phyloP scores from a whole-genome alignment of 30 jellyfish, hydroid and myxozoan genomes.

The Cassiopea andromeda region DNA sequence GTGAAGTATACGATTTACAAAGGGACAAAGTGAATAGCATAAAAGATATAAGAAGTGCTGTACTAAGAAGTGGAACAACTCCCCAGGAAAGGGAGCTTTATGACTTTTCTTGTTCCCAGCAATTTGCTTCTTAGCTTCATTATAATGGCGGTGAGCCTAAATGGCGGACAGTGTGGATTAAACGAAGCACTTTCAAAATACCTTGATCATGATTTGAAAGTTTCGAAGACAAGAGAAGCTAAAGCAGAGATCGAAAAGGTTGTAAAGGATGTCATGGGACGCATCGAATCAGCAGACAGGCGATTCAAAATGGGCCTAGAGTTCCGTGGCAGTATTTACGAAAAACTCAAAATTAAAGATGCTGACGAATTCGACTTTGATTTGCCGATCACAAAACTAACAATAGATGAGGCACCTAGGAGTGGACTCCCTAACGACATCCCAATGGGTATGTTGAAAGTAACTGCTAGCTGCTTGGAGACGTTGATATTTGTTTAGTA shows the following conservation, averaged over 20 bases:
- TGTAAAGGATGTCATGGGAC: slow-evolving; percentile 22
- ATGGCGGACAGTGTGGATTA: neutral
- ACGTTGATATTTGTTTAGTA: too few relatives aligned
- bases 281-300: slow-evolving; percentile 42
- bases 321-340: slow-evolving; percentile 69
- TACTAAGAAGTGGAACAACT: too few relatives aligned
- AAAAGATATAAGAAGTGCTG: too few relatives aligned
- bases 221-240: slow-evolving; percentile 10
- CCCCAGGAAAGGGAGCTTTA: neutral
- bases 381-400: slow-evolving; percentile 37
- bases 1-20: too few relatives aligned
- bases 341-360: slow-evolving; percentile 53
- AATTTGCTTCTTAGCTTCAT: neutral
- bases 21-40: too few relatives aligned
- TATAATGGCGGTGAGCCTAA: neutral
- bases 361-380: slow-evolving; percentile 75
- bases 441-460: neutral
- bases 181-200: slow-evolving; percentile 13
- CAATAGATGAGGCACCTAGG: slow-evolving; percentile 38
- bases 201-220: slow-evolving; percentile 21
- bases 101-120: neutral
- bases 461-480: neutral
- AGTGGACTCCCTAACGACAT: slow-evolving; percentile 9
- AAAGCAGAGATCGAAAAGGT: slow-evolving; percentile 11
- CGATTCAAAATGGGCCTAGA: slow-evolving; percentile 63